phyloP scores from a whole-genome alignment of 2,888 invertebrate species.

The Cosmopolites sordidus region DNA sequence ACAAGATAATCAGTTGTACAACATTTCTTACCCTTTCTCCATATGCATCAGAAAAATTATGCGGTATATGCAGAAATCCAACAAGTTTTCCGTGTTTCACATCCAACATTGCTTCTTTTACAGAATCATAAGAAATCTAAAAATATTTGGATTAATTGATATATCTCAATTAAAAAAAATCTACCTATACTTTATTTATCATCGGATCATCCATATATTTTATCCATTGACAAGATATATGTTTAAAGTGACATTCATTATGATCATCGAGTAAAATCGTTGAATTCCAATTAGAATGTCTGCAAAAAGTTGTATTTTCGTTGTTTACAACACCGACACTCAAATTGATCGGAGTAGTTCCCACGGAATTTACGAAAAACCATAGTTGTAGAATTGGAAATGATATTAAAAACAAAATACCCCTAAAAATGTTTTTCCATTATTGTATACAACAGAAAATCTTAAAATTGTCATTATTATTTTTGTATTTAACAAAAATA shows the following conservation, averaged over 20 bases:
- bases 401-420: conserved; percentile 72
- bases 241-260: conserved; percentile 50
- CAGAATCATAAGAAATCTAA: conserved; percentile 53
- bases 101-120: conserved; percentile 52
- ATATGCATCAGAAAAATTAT: conserved; percentile 70
- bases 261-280: conserved; percentile 24
- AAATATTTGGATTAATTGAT: no score
- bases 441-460: no score
- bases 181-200: conserved; percentile 42
- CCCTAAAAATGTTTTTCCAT: conserved; percentile 61
- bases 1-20: no score
- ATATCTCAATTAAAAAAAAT: no score
- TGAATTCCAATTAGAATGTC: conserved; percentile 32
- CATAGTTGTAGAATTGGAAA: conserved; percentile 78
- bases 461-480: no score
- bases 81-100: conserved; percentile 55
- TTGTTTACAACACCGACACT: conserved; percentile 75
- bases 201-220: conserved; percentile 55
- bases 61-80: conserved; percentile 64
- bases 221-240: conserved; percentile 61
- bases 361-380: conserved; percentile 76
- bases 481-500: no score
- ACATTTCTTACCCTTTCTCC: conserved; percentile 50
- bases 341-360: conserved; percentile 68
- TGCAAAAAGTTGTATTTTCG: conserved; percentile 52